These are phyloP conservation scores for Rotaria magnacalcarata DNA, from an alignment of 2,888 invertebrate species.

Conservation along the genomic window DNA sequence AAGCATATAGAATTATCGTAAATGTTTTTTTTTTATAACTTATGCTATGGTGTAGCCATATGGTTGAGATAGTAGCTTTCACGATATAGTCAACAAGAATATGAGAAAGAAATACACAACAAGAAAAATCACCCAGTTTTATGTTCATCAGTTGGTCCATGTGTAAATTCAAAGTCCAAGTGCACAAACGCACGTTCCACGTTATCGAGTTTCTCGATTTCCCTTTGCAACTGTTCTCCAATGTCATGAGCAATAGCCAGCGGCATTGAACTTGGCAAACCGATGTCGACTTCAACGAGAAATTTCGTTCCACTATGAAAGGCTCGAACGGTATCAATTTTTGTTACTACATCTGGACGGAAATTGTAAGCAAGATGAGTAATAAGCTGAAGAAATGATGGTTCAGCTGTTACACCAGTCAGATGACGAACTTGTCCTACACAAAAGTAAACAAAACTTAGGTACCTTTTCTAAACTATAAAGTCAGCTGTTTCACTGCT, in stretches of 20 bases:
- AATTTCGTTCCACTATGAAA: conserved; percentile 62
- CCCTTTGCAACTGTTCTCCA: conserved; percentile 60
- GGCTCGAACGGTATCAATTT: conserved; percentile 50
- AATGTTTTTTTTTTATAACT: no score
- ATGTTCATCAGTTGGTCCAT: neutral
- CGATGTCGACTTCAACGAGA: conserved; percentile 59
- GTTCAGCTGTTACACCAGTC: conserved; percentile 50
- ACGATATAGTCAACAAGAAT: no score
- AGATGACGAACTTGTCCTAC: neutral
- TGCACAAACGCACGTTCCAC: conserved; percentile 63
- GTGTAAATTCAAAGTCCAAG: conserved; percentile 59
- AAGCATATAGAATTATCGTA: no score
- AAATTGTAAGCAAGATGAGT: conserved; percentile 58
- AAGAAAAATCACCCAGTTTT: neutral
- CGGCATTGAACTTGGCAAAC: conserved; percentile 59
- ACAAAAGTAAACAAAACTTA: neutral
- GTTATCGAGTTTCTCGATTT: conserved; percentile 59
- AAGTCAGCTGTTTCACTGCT: neutral
- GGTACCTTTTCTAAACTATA: neutral
- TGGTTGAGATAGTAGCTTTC: no score
- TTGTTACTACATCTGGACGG: conserved; percentile 49
- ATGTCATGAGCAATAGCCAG: conserved; percentile 61
- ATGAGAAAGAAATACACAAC: no score
- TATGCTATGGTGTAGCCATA: no score
- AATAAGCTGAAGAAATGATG: conserved; percentile 56